Base-by-base conservation (phyloP, 2,797 vertebrate genomes). In the Discoglossus pictus region DNA sequence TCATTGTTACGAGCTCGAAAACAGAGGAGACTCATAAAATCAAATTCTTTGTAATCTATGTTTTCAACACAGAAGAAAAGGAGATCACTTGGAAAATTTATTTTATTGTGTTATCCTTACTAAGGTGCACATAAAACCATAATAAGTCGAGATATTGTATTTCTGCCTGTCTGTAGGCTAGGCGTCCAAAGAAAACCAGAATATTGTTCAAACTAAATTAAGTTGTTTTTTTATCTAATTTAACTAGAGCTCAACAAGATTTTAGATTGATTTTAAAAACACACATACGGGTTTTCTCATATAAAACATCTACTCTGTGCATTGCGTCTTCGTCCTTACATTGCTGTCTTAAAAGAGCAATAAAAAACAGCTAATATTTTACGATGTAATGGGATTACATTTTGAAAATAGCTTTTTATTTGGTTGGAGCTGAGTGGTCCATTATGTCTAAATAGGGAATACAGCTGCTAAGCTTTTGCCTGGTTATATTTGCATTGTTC, bases 171-270 rank as follows among this genome's bases (percentile, higher is more conserved):
- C 85, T 73, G 79, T 71, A 73, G 80, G 82, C 75, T 62, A 83
- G 38, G 69, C 75, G 64, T 73, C 74, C 59, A 58, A 78, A 79
- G 61, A 47, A 43, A 10, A 68, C n/a, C n/a, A 76, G 65, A 84
- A 79, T 75, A 82, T 70, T 82, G 75, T 52, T 75, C 68, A 80
- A 88, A 85, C 76, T 78, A 82, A 87, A 89, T 87, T 82, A 84
- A 85, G 82, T 74, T 72, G 75, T 81, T 85, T 64, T 83, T 82
- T 84, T 79, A 91, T 89, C 81, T 84, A 84, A 89, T 89, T 88
- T 87, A 76, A 76, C 80, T 78, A 71, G 76, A n/a, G 54, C 76
- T 78, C 76, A 83, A 84, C 76, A 75, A 78, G 85, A 78, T 79
- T 81, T 82, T 70, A 78, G 76, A 84, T 84, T 82, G 83, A 88